Conservation (phyloP, 2,113 vertebrate species). For the Podocnemis expansa region DNA sequence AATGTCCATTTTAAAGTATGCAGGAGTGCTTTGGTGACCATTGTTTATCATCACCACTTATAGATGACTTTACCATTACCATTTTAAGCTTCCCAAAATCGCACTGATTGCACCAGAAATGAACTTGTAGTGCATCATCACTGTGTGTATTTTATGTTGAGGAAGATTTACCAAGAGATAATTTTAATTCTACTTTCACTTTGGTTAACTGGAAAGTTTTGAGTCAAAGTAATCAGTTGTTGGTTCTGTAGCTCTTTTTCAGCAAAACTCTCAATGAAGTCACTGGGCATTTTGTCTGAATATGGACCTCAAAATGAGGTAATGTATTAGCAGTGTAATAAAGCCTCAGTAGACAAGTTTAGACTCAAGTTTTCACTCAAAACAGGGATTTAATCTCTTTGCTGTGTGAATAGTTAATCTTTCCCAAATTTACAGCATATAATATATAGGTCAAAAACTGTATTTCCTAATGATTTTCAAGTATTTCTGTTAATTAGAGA, state of each 20-base stretch:
- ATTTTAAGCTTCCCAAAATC: neutral
- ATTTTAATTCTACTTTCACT: neutral
- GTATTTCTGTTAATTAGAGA: neutral
- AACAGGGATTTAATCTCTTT: neutral
- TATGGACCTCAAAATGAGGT: neutral
- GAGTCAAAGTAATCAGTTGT: neutral
- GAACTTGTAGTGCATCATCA: neutral
- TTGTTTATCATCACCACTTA: neutral
- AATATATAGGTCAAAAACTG: neutral
- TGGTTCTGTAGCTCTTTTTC: neutral
- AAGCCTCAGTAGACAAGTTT: fast-evolving
- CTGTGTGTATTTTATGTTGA: fast-evolving
- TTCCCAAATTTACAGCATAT: neutral
- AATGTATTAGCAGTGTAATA: neutral
- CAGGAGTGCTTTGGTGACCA: neutral
- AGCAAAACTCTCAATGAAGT: neutral
- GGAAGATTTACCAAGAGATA: neutral
- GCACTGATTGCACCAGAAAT: neutral
- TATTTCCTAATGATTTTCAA: neutral
- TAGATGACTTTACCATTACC: neutral
- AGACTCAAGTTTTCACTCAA: neutral
- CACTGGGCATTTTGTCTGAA: neutral
- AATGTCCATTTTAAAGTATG: neutral
- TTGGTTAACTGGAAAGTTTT: neutral
- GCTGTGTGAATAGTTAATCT: neutral